Evolutionary conservation across 1,140 invertebrate species (phyloP), one percentile per base, ranked within the genome.

Genomic region (Akabosia matsudoensis): DNA sequence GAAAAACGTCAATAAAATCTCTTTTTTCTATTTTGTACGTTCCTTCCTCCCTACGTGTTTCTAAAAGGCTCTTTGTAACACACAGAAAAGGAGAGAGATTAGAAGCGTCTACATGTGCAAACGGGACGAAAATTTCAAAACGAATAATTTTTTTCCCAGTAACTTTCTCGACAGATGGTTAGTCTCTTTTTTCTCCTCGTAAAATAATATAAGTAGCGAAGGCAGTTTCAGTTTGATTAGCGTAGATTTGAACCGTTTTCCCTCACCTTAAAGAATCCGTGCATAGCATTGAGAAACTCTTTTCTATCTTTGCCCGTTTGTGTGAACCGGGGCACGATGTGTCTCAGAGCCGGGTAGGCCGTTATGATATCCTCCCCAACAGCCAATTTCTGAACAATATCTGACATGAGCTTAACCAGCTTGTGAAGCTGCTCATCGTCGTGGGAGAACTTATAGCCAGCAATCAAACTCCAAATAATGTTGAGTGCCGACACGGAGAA

Each of bases 1-100:
- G 85, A 82, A 95, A 96, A 10, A 90, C 89, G 81, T 96, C 93
- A 88, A 96, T 95, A 24, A 96, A 90, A 85, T 96, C 93, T 72
- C 91, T 87, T 1, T 91, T 90, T 52, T 89, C 87, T 28, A 87
- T 80, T 78, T 34, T 34, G 51, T 80, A 80, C 3, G n/a, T 33
- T 31, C 77, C 76, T 61, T 67, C 37, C 16, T 28, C 56, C 30
- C 79, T 26, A 22, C 70, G 34, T 7, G 73, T 72, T 22, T 56
- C 16, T 24, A 79, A 51, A 34, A 78, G 77, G 10, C 54, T 51
- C 45, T 45, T n/a, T n/a, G n/a, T n/a, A n/a, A 26, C 26, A 26
- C 14, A 7, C 10, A 34, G 33, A 31, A 10, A 3, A 30, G 24
- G 10, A 56, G 24, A 7, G 24, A 56, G 24, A 7, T 13, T 13